Percentiles rank a stretch among this genome's conserved stretches.
These are phyloP conservation scores for Phrynosoma blainvillii DNA, from an alignment of 2,113 vertebrate genomes.

Conservation along the genomic window DNA sequence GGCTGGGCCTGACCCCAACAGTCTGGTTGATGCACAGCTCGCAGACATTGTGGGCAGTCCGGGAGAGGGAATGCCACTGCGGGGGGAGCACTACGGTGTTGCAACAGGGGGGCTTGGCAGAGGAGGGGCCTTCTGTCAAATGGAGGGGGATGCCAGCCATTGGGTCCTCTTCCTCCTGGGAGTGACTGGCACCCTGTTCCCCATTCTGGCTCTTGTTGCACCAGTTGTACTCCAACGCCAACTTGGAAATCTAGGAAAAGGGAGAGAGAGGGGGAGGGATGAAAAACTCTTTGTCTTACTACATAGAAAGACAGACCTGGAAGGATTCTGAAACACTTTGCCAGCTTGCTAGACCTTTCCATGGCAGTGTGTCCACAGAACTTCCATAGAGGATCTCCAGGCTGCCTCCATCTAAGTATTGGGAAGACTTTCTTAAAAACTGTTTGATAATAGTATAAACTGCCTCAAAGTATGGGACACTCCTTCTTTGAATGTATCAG, in stretches of 20 bases:
- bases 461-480: too few relatives aligned
- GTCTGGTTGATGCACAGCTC: conserved; percentile 87
- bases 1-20: conserved; percentile 56
- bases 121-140: conserved; percentile 24
- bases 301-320: too few relatives aligned
- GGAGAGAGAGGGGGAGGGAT: not conserved
- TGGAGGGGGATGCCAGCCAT: conserved; percentile 23
- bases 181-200: conserved; percentile 56
- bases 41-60: conserved; percentile 79
- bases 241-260: conserved; percentile 84
- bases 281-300: too few relatives aligned
- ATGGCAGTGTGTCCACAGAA: too few relatives aligned
- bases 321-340: too few relatives aligned
- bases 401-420: too few relatives aligned
- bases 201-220: conserved; percentile 77
- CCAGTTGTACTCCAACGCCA: conserved; percentile 91
- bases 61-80: conserved; percentile 73
- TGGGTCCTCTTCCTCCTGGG: conserved; percentile 47
- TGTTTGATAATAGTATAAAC: too few relatives aligned
- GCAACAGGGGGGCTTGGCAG: conserved; percentile 79
- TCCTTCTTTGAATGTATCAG: too few relatives aligned
- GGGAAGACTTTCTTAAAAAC: too few relatives aligned
- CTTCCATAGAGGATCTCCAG: too few relatives aligned
- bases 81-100: conserved; percentile 83
- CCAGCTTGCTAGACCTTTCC: too few relatives aligned